phyloP scores from a whole-genome alignment of 2,113 vertebrate genomes.

The Dromaius novaehollandiae region DNA sequence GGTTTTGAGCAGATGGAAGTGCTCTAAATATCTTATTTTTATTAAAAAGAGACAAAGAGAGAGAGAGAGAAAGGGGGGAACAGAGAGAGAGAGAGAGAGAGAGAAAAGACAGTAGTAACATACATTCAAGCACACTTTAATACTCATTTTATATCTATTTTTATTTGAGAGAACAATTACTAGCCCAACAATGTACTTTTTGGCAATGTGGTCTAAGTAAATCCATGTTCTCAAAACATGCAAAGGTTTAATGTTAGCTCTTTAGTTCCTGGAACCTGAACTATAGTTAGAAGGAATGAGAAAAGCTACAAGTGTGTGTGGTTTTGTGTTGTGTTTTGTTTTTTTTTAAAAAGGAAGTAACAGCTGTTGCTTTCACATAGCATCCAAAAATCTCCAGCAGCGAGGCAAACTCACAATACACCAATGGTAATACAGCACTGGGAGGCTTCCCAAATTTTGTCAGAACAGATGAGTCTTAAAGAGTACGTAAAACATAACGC shows the following conservation, averaged over 20 bases:
- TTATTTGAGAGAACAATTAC: not conserved
- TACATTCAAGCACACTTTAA: not conserved
- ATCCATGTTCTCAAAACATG: not conserved
- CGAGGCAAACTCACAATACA: not conserved
- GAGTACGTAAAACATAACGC: not conserved
- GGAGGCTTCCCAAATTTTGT: not conserved
- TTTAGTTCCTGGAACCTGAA: conserved; percentile 45
- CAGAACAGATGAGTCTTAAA: not conserved
- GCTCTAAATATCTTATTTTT: not conserved
- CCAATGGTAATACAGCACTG: not conserved
- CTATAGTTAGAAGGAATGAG: conserved; percentile 60
- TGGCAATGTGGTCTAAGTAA: not conserved
- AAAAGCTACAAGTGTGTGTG: conserved; percentile 38
- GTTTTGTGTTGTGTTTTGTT: conserved; percentile 51
- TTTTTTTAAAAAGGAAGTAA: conserved; percentile 38
- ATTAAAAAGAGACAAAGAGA: not conserved
- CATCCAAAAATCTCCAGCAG: conserved; percentile 46
- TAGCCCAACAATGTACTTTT: not conserved
- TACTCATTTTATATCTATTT: not conserved
- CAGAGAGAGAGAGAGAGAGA: no score
- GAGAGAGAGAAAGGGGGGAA: no score
- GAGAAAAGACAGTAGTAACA: not conserved
- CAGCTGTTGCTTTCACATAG: conserved; percentile 54
- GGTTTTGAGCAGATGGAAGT: not conserved
- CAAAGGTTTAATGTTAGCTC: conserved; percentile 17